Evolutionary conservation across 2,888 invertebrate genomes (phyloP), one percentile per base, ranked within the genome.

Genomic region (Entomobrya proxima): DNA sequence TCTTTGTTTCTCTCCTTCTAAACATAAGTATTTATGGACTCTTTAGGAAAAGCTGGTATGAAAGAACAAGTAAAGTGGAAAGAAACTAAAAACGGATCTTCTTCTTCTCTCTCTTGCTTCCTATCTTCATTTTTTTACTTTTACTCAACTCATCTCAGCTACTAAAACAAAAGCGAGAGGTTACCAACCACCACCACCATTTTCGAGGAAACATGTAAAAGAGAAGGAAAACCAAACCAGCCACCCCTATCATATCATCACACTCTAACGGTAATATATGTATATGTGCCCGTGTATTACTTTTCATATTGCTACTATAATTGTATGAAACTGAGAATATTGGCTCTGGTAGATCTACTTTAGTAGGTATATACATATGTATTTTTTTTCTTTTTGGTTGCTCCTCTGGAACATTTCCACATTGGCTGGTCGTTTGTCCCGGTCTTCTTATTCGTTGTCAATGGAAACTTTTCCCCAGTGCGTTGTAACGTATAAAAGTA

Each of bases 401-500:
- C 52, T 52, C 18, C 52, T 47, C 74, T 50, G 52, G 74, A 74
- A 52, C 35, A 74, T 74, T 52, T 44, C 69, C 40, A 69, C 44
- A 27, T 74, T 83, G 61, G 76, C 77, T 67, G 24, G 44, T 80
- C 55, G 27, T 76, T 77, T 52, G 47, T 64, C 61, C 69, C 44
- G 21, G 44, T 78, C 30, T 75, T 80, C 80, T 58, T 61, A 47
- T 67, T 58, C 74, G 64, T 85, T 79, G 79, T 79, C 85, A 85
- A 79, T 74, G 74, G 79, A 85, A 84, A 85, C 85, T 85, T 85
- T 79, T 85, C 85, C 85, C 85, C 52, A 58, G 79, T 85, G 85
- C 75, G 55, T 85, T 75, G 50, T 85, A 85, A 85, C 85, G 55
- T 85, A 74, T 72, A 72, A 78, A 78, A 85, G 44, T 67, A 77